Percentiles rank a stretch among this genome's conserved stretches.
phyloP scores from a whole-genome alignment of 2,797 vertebrate genomes.

The Acrocephalus scirpaceus region DNA sequence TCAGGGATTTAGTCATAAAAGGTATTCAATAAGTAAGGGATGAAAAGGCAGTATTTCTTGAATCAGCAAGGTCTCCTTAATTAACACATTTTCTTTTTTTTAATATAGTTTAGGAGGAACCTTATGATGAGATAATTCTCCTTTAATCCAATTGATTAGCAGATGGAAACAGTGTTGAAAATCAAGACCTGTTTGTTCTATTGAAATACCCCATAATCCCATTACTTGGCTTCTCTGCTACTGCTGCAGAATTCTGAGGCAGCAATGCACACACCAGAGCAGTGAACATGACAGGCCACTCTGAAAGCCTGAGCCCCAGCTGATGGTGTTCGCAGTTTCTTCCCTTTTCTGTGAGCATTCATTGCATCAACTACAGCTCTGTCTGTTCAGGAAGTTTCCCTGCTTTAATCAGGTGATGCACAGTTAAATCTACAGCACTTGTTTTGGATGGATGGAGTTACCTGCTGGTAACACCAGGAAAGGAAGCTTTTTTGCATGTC shows the following conservation, averaged over 20 bases:
- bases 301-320: neutral
- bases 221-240: neutral
- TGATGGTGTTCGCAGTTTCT: neutral
- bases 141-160: conserved; percentile 12
- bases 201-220: conserved; percentile 7
- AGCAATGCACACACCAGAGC: neutral
- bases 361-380: neutral
- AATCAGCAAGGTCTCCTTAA: neutral
- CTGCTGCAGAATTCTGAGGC: neutral
- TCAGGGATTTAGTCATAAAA: neutral
- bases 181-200: neutral
- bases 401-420: neutral
- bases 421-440: neutral
- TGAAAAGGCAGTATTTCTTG: neutral
- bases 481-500: neutral
- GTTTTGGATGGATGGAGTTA: neutral
- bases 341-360: neutral
- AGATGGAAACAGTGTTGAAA: neutral
- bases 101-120: neutral
- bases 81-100: neutral
- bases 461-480: neutral
- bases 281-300: neutral
- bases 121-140: neutral
- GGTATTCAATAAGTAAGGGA: neutral
- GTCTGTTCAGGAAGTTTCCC: neutral